Conservation (phyloP, 2,888 invertebrate genomes). For the Macrophya annulata region DNA sequence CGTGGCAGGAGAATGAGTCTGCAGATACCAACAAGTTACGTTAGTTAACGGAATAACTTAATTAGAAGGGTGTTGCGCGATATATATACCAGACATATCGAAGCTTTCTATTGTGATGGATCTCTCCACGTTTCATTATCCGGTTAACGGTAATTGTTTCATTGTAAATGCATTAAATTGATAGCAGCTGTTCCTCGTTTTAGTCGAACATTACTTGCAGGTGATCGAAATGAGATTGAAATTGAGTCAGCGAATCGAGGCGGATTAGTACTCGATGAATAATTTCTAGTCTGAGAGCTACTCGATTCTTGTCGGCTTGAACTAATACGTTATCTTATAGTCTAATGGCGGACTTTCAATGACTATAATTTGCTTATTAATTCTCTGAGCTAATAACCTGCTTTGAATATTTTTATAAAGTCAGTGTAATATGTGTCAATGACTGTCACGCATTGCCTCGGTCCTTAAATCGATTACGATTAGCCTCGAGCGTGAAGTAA, state of each 20-base stretch:
- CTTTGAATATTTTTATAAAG: neutral
- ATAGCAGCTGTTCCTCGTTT: constrained; percentile 43
- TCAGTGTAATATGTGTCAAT: neutral
- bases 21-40: constrained; percentile 49
- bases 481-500: constrained; percentile 15
- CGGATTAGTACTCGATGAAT: constrained; percentile 6
- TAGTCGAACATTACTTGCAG: constrained; percentile 24
- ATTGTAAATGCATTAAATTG: constrained; percentile 44
- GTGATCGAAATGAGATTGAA: constrained; percentile 35
- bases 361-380: neutral
- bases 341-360: neutral
- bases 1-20: constrained; percentile 49
- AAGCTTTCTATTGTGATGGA: constrained; percentile 52
- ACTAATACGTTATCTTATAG: neutral
- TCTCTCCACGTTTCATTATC: constrained; percentile 52
- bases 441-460: neutral
- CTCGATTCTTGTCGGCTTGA: neutral
- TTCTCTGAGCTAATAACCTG: neutral
- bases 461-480: neutral
- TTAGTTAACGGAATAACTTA: constrained; percentile 54
- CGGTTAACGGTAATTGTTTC: constrained; percentile 53
- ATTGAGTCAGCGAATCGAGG: constrained; percentile 44
- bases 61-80: constrained; percentile 48
- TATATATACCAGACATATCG: constrained; percentile 48
- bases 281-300: neutral